Evolutionary conservation across 2,888 invertebrate genomes (phyloP).

Genomic region (Pyrochroa serraticornis): DNA sequence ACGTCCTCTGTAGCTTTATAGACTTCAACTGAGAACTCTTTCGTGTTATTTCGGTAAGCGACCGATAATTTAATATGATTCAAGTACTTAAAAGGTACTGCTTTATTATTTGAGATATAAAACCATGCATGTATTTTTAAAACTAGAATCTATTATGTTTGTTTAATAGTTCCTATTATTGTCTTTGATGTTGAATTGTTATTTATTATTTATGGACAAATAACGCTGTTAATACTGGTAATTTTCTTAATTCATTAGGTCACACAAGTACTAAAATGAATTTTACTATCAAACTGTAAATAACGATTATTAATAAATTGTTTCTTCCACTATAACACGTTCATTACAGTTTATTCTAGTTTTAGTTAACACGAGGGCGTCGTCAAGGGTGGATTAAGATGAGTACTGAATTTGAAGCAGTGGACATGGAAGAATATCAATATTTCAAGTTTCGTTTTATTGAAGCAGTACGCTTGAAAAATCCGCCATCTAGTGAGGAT

Average conservation of each 20-base stretch:
- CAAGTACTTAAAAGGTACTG: background rate
- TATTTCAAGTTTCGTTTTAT: no score
- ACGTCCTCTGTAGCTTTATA: conserved; percentile 14
- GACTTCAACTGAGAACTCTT: no score
- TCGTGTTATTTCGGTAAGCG: background rate
- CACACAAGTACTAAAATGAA: conserved; percentile 4
- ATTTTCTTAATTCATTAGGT: conserved; percentile 10
- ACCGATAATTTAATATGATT: background rate
- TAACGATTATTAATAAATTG: conserved; percentile 23
- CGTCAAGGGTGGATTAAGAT: no score
- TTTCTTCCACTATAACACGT: conserved; percentile 14
- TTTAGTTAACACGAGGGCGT: no score
- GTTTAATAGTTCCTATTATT: conserved; percentile 11
- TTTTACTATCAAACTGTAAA: conserved; percentile 14
- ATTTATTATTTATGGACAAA: conserved; percentile 2
- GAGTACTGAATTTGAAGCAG: no score
- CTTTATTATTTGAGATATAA: no score
- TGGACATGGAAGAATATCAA: no score
- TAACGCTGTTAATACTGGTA: conserved; percentile 10
- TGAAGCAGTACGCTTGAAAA: no score
- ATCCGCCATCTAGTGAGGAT: no score
- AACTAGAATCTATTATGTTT: no score
- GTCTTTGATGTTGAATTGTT: conserved; percentile 13
- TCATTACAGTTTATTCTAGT: no score
- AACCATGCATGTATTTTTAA: no score